A percentile compares a stretch with the other conserved stretches of the same genome.
Evolutionary conservation across 2,888 invertebrate genomes (phyloP).

Genomic region (Heteromurus nitidus): DNA sequence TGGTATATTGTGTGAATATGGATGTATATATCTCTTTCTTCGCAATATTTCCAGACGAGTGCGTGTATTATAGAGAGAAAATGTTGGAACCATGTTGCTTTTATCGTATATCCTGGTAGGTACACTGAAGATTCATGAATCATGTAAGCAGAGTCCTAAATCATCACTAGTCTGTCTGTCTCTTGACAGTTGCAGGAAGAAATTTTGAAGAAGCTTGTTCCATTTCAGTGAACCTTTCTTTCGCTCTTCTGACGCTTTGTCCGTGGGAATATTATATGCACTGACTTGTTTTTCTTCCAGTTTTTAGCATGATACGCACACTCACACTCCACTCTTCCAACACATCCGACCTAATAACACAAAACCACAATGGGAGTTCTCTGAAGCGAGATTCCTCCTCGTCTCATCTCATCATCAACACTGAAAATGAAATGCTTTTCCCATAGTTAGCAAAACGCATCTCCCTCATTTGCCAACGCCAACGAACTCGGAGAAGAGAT

Average conservation of each 20-base stretch:
- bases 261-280: neutral
- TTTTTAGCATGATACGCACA: neutral
- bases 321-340: slow-evolving; percentile 2
- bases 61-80: no score
- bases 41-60: no score
- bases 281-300: no score
- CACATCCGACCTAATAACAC: slow-evolving; percentile 22
- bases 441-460: neutral
- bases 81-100: no score
- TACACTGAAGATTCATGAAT: no score
- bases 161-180: slow-evolving; percentile 5
- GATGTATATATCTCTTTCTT: no score
- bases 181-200: slow-evolving; percentile 10
- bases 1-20: no score
- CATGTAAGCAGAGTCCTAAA: slow-evolving; percentile 6
- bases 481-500: neutral
- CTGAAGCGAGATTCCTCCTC: slow-evolving; percentile 20
- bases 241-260: neutral
- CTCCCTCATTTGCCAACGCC: slow-evolving; percentile 1
- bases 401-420: neutral
- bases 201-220: neutral
- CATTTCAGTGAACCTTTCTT: neutral
- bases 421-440: slow-evolving; percentile 13
- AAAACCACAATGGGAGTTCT: neutral
- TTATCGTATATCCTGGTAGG: no score